These are phyloP conservation scores for Nemapogon koenigi DNA, from an alignment of 2,888 invertebrate species.

Conservation along the genomic window DNA sequence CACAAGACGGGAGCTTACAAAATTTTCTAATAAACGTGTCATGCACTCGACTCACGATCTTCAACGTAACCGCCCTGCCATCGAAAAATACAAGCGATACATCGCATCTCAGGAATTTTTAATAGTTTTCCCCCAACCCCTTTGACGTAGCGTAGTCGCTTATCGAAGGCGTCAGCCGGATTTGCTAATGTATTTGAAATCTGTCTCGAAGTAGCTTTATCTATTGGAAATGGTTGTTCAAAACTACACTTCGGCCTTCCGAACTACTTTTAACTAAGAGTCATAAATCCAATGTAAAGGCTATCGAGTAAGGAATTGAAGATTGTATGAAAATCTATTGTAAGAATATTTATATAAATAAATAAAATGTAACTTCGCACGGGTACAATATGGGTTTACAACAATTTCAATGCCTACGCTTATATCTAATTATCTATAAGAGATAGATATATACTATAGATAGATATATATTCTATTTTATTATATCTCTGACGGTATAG, in stretches of 20 bases:
- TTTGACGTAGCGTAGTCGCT: conserved; percentile 8
- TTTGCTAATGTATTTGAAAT: conserved; percentile 58
- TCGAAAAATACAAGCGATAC: conserved; percentile 27
- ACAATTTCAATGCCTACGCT: conserved; percentile 46
- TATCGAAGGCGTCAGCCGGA: conserved; percentile 10
- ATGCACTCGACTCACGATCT: conserved; percentile 35
- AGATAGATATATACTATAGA: neutral
- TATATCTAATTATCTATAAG: conserved; percentile 21
- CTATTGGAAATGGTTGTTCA: conserved; percentile 60
- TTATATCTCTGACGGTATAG: neutral
- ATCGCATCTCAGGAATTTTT: conserved; percentile 48
- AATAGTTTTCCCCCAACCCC: conserved; percentile 34
- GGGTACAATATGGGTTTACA: too few species aligned
- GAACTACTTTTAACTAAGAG: conserved; percentile 59
- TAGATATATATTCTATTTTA: neutral
- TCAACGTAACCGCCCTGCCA: conserved; percentile 11
- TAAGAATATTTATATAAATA: too few species aligned
- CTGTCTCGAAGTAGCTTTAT: conserved; percentile 53
- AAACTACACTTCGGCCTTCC: conserved; percentile 51
- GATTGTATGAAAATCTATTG: too few species aligned
- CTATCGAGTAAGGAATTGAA: too few species aligned
- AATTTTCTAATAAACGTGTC: conserved; percentile 45
- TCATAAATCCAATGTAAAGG: conserved; percentile 56
- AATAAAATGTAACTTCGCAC: too few species aligned
- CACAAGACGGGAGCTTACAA: conserved; percentile 16